A percentile compares a stretch with the other conserved stretches of the same genome.
These are phyloP conservation scores for Nematopogon swammerdamellus DNA, from an alignment of 2,888 invertebrate species.

Conservation along the genomic window DNA sequence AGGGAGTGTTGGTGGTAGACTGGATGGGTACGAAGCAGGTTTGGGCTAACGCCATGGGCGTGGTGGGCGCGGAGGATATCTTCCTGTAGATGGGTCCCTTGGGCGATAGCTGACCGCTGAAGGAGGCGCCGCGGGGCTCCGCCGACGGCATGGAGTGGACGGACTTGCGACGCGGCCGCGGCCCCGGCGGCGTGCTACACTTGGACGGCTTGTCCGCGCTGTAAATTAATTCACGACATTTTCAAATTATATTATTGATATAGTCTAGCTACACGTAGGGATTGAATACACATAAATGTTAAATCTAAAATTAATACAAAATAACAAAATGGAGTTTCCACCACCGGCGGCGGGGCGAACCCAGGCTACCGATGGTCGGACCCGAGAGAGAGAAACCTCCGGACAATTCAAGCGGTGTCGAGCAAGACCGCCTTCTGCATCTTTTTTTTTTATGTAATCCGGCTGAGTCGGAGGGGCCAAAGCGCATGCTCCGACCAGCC, in stretches of 20 bases:
- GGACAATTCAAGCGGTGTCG: too few relatives aligned
- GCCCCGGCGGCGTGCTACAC: conserved; percentile 18
- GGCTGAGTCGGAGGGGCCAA: too few relatives aligned
- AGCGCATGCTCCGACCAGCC: too few relatives aligned
- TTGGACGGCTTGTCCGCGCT: neutral
- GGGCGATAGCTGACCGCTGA: conserved; percentile 53
- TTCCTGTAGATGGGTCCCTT: conserved; percentile 49
- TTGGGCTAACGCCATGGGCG: conserved; percentile 23
- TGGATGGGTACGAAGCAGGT: conserved; percentile 20
- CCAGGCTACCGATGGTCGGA: too few relatives aligned
- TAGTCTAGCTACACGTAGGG: too few relatives aligned
- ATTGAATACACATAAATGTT: too few relatives aligned
- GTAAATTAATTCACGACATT: neutral
- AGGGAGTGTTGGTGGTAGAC: conserved; percentile 22
- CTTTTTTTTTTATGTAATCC: too few relatives aligned
- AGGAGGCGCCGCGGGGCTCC: conserved; percentile 18
- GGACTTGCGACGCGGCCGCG: conserved; percentile 20
- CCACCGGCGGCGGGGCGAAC: too few relatives aligned
- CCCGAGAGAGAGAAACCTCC: too few relatives aligned
- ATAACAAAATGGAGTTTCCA: too few relatives aligned
- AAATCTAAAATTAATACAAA: too few relatives aligned
- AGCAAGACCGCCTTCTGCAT: too few relatives aligned
- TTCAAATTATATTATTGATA: neutral
- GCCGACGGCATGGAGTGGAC: conserved; percentile 21
- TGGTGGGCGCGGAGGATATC: conserved; percentile 30